Evolutionary conservation across 1,140 invertebrate species (phyloP).

Genomic region (Trigoniulus corallinus): DNA sequence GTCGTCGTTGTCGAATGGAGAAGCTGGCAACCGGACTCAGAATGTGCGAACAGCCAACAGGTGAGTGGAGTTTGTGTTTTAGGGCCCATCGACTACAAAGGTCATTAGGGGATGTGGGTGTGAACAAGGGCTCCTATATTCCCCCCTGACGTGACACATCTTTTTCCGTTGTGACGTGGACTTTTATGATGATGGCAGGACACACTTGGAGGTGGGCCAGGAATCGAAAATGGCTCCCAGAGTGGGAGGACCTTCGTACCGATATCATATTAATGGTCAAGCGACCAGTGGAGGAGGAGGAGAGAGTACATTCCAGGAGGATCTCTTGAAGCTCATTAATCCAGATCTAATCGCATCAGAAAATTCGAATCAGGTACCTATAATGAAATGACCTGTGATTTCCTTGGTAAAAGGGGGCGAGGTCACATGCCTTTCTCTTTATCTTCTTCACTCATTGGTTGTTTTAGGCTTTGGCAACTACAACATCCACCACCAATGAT

Average conservation of each 20-base stretch:
- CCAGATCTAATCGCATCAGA: conserved; percentile 45
- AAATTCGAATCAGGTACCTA: not conserved
- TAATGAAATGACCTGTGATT: not conserved
- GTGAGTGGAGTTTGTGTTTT: not conserved
- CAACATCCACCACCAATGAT: not conserved
- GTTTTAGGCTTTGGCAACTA: not conserved
- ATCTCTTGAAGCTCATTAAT: conserved; percentile 73
- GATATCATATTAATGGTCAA: not conserved
- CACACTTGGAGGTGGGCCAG: not conserved
- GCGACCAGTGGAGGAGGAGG: not conserved
- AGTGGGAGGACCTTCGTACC: not conserved
- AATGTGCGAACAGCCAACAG: conserved; percentile 30
- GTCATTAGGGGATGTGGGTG: too few relatives aligned
- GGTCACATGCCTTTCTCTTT: not conserved
- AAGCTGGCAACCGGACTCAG: conserved; percentile 36
- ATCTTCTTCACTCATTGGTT: not conserved
- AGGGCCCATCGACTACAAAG: too few relatives aligned
- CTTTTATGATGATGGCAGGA: too few relatives aligned
- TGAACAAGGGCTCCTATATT: too few relatives aligned
- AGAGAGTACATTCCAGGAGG: conserved; percentile 57
- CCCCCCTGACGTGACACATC: too few relatives aligned
- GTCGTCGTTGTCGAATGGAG: conserved; percentile 17
- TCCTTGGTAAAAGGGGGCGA: not conserved
- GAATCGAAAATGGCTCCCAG: not conserved
- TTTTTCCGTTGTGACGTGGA: too few relatives aligned